These are phyloP conservation scores for Himalopsyche anomala DNA, from an alignment of 2,888 invertebrate species.

Conservation along the genomic window DNA sequence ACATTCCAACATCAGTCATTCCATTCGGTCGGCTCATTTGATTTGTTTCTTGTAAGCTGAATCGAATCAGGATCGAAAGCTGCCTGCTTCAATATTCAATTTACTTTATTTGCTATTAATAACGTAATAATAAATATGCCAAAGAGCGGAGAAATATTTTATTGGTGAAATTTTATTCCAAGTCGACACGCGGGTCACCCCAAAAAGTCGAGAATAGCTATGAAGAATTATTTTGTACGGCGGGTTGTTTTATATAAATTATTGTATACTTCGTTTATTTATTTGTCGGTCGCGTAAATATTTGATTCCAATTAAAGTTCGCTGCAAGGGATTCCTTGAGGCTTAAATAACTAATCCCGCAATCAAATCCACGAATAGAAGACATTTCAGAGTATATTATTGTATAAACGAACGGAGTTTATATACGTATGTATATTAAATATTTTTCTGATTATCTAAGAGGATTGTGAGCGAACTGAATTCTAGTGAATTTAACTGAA, in stretches of 20 bases:
- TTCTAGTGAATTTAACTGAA: too few relatives aligned
- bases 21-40: not conserved
- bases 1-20: not conserved
- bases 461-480: too few relatives aligned
- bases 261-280: not conserved
- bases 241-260: too few relatives aligned
- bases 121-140: conserved; percentile 57
- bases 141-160: conserved; percentile 53
- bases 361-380: not conserved
- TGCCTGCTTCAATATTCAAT: conserved; percentile 51
- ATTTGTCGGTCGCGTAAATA: conserved; percentile 2
- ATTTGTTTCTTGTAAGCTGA: not conserved
- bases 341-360: not conserved
- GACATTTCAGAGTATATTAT: too few relatives aligned
- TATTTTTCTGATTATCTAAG: too few relatives aligned
- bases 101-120: conserved; percentile 52
- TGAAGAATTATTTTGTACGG: too few relatives aligned
- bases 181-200: conserved; percentile 52
- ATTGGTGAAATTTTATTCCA: conserved; percentile 53
- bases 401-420: too few relatives aligned
- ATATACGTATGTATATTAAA: too few relatives aligned
- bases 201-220: too few relatives aligned
- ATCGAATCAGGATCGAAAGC: not conserved
- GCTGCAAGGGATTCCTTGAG: not conserved
- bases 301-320: conserved; percentile 5